Conservation (phyloP, 2,797 vertebrate species). For the Aplochiton taeniatus region DNA sequence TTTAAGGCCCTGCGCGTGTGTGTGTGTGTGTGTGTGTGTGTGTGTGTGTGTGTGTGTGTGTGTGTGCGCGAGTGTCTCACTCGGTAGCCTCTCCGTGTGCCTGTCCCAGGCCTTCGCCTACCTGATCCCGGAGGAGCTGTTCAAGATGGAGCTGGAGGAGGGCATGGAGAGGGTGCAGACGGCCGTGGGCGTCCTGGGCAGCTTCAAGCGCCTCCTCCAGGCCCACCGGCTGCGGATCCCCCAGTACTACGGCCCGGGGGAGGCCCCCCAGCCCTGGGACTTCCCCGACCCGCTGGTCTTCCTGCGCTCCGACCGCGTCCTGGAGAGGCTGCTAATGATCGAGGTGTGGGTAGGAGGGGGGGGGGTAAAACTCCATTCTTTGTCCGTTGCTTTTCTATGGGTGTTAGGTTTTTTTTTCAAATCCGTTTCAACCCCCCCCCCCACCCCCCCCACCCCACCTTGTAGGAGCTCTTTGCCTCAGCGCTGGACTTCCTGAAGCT, state of each 20-base stretch:
- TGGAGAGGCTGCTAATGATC: conserved; percentile 69
- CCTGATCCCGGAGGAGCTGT: conserved; percentile 81
- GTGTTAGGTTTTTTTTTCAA: background rate
- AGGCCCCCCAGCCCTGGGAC: conserved; percentile 66
- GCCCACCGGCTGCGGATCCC: conserved; percentile 54
- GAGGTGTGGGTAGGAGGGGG: conserved; percentile 49
- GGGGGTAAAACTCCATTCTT: background rate
- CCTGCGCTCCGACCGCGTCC: conserved; percentile 64
- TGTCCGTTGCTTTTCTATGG: background rate
- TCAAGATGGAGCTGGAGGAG: conserved; percentile 81
- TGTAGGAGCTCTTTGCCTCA: conserved; percentile 76
- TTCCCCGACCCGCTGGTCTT: conserved; percentile 72
- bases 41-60: conserved; percentile 5
- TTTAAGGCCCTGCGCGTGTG: conserved; percentile 11
- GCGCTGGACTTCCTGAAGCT: conserved; percentile 78
- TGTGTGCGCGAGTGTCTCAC: conserved; percentile 5
- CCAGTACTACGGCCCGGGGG: conserved; percentile 42
- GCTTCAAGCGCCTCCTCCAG: conserved; percentile 73
- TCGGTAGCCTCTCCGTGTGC: conserved; percentile 1
- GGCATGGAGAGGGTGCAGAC: conserved; percentile 73
- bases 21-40: conserved; percentile 3
- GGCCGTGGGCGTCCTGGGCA: conserved; percentile 65
- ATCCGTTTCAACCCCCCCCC: too few species aligned
- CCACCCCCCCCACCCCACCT: too few species aligned
- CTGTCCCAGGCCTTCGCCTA: conserved; percentile 71